A percentile compares a stretch with the other conserved stretches of the same genome.
phyloP scores from a whole-genome alignment of 2,113 vertebrate species.

The Glareola pratincola region DNA sequence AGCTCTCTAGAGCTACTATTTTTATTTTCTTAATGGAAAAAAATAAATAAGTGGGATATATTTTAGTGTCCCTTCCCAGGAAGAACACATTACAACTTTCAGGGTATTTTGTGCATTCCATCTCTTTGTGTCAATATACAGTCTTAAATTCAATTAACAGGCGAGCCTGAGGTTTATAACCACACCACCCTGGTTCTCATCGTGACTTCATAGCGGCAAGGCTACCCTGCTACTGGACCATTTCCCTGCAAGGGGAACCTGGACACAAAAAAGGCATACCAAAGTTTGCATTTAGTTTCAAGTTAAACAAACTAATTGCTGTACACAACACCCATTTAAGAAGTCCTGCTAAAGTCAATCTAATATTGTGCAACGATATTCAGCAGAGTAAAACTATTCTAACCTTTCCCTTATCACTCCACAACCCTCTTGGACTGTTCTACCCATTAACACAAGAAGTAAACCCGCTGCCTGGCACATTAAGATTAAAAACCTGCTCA shows the following conservation, averaged over 20 bases:
- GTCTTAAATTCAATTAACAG: background rate
- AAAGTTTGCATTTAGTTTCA: background rate
- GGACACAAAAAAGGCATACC: background rate
- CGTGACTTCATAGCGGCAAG: background rate
- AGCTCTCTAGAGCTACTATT: background rate
- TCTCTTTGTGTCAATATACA: background rate
- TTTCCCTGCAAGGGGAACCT: background rate
- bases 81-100: background rate
- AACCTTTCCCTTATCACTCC: background rate
- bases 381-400: background rate
- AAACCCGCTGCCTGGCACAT: background rate
- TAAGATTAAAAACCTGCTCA: conserved; percentile 10
- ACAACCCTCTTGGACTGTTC: background rate
- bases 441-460: background rate
- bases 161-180: background rate
- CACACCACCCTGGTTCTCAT: background rate
- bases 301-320: background rate
- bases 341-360: background rate
- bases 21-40: background rate
- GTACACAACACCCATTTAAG: background rate
- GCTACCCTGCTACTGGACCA: background rate
- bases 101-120: background rate
- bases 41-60: background rate
- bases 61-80: background rate
- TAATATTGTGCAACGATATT: background rate